These are phyloP conservation scores for Bombus polaris DNA, from an alignment of 1,140 invertebrate species.

Conservation along the genomic window DNA sequence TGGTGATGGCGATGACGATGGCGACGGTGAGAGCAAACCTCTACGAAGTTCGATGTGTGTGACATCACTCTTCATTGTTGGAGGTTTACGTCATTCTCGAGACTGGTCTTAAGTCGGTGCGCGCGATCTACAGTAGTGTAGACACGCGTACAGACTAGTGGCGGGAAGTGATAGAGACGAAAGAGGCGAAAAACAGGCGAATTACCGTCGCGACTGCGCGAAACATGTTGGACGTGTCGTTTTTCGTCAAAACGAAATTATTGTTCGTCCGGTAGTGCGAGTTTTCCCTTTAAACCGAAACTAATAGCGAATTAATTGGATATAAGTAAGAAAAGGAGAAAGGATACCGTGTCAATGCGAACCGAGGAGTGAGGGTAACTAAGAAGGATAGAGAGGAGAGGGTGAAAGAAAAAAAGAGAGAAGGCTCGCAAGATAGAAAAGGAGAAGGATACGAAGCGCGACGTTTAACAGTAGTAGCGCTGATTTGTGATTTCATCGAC, in stretches of 20 bases:
- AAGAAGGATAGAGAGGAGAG: slow-evolving; percentile 2
- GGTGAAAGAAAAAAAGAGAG: neutral
- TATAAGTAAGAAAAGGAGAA: slow-evolving; percentile 33
- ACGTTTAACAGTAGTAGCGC: slow-evolving; percentile 55
- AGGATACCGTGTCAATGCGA: neutral
- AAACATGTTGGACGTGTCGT: slow-evolving; percentile 59
- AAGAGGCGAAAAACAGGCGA: slow-evolving; percentile 45
- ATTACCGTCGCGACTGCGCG: slow-evolving; percentile 45
- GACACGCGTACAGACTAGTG: slow-evolving; percentile 41
- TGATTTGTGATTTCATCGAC: slow-evolving; percentile 52
- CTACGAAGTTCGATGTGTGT: slow-evolving; percentile 59
- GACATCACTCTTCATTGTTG: slow-evolving; percentile 81
- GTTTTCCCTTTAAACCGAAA: neutral
- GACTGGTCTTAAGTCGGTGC: slow-evolving; percentile 59
- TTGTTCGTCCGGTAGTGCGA: neutral
- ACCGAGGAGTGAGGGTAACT: slow-evolving; percentile 1
- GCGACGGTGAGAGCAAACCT: slow-evolving; percentile 37
- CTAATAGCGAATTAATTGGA: neutral
- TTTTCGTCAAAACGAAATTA: slow-evolving; percentile 19
- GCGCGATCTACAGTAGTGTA: slow-evolving; percentile 59
- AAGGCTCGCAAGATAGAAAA: neutral
- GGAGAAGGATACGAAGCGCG: slow-evolving; percentile 52
- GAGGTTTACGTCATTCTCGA: slow-evolving; percentile 82
- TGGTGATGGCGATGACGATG: neutral
- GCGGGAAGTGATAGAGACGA: slow-evolving; percentile 36